Percentiles rank a stretch among this genome's conserved stretches.
Conservation (phyloP, 2,888 invertebrate genomes). For the Acanthosepion lycidas region DNA sequence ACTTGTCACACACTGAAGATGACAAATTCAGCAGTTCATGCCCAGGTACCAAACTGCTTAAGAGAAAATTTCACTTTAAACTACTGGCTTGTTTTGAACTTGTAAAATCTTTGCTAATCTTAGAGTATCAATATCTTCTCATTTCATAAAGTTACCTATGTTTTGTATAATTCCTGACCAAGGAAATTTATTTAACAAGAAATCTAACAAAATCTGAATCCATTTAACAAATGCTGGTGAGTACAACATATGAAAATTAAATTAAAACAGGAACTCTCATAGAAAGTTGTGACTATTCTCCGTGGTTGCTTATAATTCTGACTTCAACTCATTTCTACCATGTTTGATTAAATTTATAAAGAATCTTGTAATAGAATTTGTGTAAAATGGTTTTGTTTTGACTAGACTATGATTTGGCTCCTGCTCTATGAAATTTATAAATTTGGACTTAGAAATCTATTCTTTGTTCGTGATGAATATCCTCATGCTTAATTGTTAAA, state of each 20-base stretch:
- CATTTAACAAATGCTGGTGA: not conserved
- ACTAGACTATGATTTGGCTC: too few species aligned
- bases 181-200: not conserved
- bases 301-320: not conserved
- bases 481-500: too few species aligned
- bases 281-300: not conserved
- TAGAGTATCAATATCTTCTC: not conserved
- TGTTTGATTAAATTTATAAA: not conserved
- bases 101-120: not conserved
- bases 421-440: not conserved
- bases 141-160: not conserved
- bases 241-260: not conserved
- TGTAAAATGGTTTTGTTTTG: too few species aligned
- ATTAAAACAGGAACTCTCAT: not conserved
- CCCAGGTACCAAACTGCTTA: too few species aligned
- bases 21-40: too few species aligned
- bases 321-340: not conserved
- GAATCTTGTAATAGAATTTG: not conserved
- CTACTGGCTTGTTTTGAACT: not conserved
- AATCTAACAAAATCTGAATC: not conserved
- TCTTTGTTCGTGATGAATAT: not conserved
- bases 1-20: too few species aligned
- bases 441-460: not conserved
- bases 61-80: too few species aligned
- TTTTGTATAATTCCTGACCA: not conserved